Evolutionary conservation across 2,797 vertebrate species (phyloP).

Genomic region (Pantherophis vulpinus): DNA sequence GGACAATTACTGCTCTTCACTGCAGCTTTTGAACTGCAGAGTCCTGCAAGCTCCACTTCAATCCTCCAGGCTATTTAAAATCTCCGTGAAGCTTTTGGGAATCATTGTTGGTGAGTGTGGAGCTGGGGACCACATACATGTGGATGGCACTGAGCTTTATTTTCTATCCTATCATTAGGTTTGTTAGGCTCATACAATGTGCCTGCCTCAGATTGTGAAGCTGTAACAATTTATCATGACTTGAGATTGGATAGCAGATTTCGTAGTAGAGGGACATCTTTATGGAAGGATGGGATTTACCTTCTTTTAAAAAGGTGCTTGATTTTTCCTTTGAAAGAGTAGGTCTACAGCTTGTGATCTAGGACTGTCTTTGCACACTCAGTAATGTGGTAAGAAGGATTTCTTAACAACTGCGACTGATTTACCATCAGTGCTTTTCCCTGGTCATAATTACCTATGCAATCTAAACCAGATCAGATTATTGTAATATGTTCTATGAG

Average conservation of each 20-base stretch:
- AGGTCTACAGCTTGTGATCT: background rate
- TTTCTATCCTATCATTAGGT: no score
- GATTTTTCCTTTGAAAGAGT: background rate
- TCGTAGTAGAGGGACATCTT: background rate
- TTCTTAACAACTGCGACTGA: background rate
- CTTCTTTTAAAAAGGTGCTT: background rate
- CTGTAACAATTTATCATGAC: no score
- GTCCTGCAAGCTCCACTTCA: background rate
- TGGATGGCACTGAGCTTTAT: no score
- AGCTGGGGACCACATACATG: no score
- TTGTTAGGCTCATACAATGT: no score
- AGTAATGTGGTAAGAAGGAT: background rate
- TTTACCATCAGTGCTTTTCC: background rate
- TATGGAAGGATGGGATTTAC: background rate
- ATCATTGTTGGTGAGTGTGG: no score
- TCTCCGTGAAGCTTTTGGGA: no score
- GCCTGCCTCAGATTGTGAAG: no score
- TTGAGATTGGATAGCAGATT: no score
- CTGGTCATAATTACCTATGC: background rate
- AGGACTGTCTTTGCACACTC: background rate
- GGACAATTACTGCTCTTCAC: background rate
- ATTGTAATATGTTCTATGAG: background rate
- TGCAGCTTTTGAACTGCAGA: background rate
- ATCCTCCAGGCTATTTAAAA: background rate
- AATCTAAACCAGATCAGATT: background rate